phyloP scores from a whole-genome alignment of 2,888 invertebrate genomes.

The Drosophila hawaiiensis region DNA sequence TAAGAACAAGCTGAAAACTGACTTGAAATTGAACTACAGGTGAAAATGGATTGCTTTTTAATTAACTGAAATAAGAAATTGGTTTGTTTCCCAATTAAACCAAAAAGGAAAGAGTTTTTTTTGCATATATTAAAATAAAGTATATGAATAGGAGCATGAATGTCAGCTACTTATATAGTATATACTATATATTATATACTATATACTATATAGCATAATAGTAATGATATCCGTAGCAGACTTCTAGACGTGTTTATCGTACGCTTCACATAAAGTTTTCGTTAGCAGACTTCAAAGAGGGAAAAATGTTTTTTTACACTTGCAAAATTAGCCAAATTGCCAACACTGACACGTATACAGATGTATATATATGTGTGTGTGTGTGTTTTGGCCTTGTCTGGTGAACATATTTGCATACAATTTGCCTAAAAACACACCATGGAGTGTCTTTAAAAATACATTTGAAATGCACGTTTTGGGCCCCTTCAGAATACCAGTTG shows the following conservation, averaged over 20 bases:
- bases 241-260: background rate
- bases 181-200: background rate
- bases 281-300: background rate
- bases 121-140: background rate
- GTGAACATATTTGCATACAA: slow-evolving; percentile 75
- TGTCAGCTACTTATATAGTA: background rate
- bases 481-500: slow-evolving; percentile 5
- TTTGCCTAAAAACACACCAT: slow-evolving; percentile 79
- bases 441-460: slow-evolving; percentile 80
- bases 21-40: background rate
- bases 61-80: background rate
- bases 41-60: background rate
- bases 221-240: background rate
- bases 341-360: background rate
- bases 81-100: background rate
- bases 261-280: background rate
- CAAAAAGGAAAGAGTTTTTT: background rate
- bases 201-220: background rate
- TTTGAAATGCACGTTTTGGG: slow-evolving; percentile 56
- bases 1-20: background rate
- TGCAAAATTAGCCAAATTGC: background rate
- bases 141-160: background rate
- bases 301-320: background rate
- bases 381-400: slow-evolving; percentile 36
- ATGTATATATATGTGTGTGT: slow-evolving; percentile 29